A percentile compares a stretch with the other conserved stretches of the same genome.
These are phyloP conservation scores for Lepidostoma basale DNA, from an alignment of 1,140 invertebrate species.

Conservation along the genomic window DNA sequence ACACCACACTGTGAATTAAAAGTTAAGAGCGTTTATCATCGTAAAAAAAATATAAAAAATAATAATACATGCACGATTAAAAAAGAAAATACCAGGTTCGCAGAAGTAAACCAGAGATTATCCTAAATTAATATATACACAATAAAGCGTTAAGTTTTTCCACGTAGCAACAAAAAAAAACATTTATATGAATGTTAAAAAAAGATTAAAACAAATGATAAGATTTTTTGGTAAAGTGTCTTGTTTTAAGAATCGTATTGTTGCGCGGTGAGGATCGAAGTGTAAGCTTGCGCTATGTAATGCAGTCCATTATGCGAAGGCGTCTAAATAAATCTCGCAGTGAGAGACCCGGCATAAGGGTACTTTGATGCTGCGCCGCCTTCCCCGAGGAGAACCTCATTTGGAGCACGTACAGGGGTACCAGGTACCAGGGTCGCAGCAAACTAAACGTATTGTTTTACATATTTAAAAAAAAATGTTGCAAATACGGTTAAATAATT, in stretches of 20 bases:
- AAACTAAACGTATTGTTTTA: too few species aligned
- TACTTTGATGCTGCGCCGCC: slow-evolving; percentile 24
- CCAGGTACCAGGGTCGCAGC: slow-evolving; percentile 6
- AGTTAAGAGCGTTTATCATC: slow-evolving; percentile 13
- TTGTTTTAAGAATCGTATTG: neutral
- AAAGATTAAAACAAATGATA: neutral
- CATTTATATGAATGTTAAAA: neutral
- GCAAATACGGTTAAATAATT: too few species aligned
- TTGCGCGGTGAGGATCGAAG: neutral
- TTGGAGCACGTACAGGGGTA: neutral
- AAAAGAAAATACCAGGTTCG: slow-evolving; percentile 33
- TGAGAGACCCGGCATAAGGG: slow-evolving; percentile 19
- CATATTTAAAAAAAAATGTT: too few species aligned
- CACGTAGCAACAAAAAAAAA: neutral
- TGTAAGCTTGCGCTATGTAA: slow-evolving; percentile 22
- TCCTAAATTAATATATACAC: neutral
- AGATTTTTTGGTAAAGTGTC: neutral
- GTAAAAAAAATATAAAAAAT: too few species aligned
- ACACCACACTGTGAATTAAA: slow-evolving; percentile 15
- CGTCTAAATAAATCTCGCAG: slow-evolving; percentile 32
- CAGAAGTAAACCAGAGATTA: slow-evolving; percentile 24
- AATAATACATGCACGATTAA: neutral
- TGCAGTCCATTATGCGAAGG: slow-evolving; percentile 32
- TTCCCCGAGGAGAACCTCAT: slow-evolving; percentile 21
- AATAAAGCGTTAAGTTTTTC: too few species aligned